These are phyloP conservation scores for Sitophilus oryzae DNA, from an alignment of 1,140 invertebrate genomes.

Conservation along the genomic window DNA sequence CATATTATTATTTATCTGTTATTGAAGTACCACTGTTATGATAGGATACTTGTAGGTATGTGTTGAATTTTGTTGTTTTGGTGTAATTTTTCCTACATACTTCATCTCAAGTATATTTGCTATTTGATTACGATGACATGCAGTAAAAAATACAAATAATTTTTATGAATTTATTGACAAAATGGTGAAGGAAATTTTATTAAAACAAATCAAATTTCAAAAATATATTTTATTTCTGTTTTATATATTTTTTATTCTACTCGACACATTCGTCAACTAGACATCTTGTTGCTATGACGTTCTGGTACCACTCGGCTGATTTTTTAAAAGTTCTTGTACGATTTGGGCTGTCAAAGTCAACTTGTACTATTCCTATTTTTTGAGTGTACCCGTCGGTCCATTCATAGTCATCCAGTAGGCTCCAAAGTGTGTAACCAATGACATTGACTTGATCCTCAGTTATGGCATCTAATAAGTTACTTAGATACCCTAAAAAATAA, in stretches of 20 bases:
- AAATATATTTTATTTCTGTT: background rate
- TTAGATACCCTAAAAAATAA: constrained; percentile 13
- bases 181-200: background rate
- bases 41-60: too few species aligned
- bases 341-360: constrained; percentile 21
- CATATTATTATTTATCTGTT: too few species aligned
- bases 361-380: constrained; percentile 21
- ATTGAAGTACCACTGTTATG: too few species aligned
- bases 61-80: too few species aligned
- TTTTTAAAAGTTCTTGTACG: constrained; percentile 18
- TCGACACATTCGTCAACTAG: constrained; percentile 12
- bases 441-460: constrained; percentile 33
- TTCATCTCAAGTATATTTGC: too few species aligned
- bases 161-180: background rate
- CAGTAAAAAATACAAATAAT: too few species aligned
- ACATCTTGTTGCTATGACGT: constrained; percentile 20
- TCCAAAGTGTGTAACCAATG: constrained; percentile 24
- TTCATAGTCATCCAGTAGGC: constrained; percentile 28
- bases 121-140: too few species aligned
- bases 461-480: constrained; percentile 10
- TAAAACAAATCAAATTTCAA: too few species aligned
- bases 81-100: too few species aligned
- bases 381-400: constrained; percentile 25
- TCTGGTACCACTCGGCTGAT: constrained; percentile 22
- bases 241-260: background rate